Evolutionary conservation across 2,797 vertebrate genomes (phyloP), one percentile per base, ranked within the genome.

Genomic region (Austrolebias charrua): DNA sequence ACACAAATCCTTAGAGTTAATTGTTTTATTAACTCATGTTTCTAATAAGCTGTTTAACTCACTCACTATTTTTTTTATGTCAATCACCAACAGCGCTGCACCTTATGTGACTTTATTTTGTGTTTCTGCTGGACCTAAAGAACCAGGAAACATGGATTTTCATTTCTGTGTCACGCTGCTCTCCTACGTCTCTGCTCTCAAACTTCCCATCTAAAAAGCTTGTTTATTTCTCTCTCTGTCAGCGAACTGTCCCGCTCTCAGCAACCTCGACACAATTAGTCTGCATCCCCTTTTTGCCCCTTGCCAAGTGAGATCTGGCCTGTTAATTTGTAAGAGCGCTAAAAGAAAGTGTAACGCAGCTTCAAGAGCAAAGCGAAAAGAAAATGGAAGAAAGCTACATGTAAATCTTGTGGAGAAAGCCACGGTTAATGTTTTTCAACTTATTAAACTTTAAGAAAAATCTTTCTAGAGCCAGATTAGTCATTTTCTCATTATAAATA

Each of bases 191-290:
- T 71, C 71, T 63, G 67, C 71, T 73, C 75, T 73, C 75, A 47
- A 60, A 71, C 69, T 47, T 75, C 75, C 74, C 82, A 71, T 79
- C 73, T 71, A 66, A 71, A 58, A 46, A 73, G 69, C 73, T 76
- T 54, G 71, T 84, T 84, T 78, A 76, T 82, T 86, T 83, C 80
- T 71, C 66, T 60, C 63, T 62, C 62, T 18, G 52, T 82, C 82
- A 87, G 82, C 82, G 78, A 69, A 60, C 20, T 2, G 2, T 9
- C 59, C 28, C 20, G 28, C 60, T 24, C 50, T 47, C 35, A 42
- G 48, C 58, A 46, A 49, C 69, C 59, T 62, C 47, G 0, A 55
- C 40, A 13, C 52, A 48, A 51, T 45, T 28, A 1, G 0, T 29
- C 38, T 44, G 50, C 48, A 15, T 5, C 44, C 24, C 55, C 14